These are phyloP conservation scores for Heliornis fulica DNA, from an alignment of 2,113 vertebrate genomes.

Conservation along the genomic window DNA sequence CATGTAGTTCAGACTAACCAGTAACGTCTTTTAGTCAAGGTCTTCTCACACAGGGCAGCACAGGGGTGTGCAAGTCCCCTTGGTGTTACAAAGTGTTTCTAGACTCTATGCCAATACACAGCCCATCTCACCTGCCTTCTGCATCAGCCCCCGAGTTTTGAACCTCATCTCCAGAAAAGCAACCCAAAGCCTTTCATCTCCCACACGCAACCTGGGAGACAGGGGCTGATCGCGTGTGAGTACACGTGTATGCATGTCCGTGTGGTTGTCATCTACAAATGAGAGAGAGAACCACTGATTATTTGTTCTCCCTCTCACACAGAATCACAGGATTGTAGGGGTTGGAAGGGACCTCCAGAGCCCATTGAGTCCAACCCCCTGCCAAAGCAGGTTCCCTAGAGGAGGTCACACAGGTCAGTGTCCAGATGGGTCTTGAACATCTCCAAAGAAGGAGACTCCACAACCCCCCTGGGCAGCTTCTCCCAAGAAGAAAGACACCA, in stretches of 20 bases:
- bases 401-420: no score
- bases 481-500: neutral
- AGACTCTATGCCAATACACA: accelerated
- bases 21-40: neutral
- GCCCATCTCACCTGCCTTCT: neutral
- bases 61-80: neutral
- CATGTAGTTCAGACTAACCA: neutral
- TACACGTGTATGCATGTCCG: accelerated
- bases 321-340: no score
- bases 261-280: neutral
- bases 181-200: neutral
- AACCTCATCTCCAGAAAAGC: neutral
- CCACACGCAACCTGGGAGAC: accelerated
- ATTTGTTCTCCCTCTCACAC: accelerated
- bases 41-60: neutral
- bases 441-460: no score
- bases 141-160: neutral
- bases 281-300: neutral
- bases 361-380: no score
- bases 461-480: no score
- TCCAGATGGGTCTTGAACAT: no score
- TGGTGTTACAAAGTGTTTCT: accelerated
- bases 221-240: accelerated
- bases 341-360: no score
- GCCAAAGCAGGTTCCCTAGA: no score